A percentile compares a stretch with the other conserved stretches of the same genome.
Evolutionary conservation across 2,888 invertebrate genomes (phyloP).

Genomic region (Emesis russula): DNA sequence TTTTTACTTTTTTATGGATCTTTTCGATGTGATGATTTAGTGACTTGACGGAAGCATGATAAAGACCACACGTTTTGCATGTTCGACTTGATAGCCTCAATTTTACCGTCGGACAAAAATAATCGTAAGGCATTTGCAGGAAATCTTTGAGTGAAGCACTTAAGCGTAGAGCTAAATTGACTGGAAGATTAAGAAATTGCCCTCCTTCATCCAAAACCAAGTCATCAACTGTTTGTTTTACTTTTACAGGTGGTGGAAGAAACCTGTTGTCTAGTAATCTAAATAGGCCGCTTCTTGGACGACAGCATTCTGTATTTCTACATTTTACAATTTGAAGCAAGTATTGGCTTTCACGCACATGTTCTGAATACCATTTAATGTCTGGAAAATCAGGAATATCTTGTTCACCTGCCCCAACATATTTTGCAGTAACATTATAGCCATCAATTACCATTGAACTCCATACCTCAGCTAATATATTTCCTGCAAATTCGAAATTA

Average conservation of each 20-base stretch:
- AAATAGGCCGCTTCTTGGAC: slow-evolving; percentile 71
- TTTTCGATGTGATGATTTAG: slow-evolving; percentile 88
- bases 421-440: slow-evolving; percentile 27
- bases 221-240: slow-evolving; percentile 76
- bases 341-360: slow-evolving; percentile 83
- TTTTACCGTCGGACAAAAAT: slow-evolving; percentile 84
- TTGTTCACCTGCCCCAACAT: slow-evolving; percentile 34
- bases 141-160: slow-evolving; percentile 81
- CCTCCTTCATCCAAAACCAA: slow-evolving; percentile 78
- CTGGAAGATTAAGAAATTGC: slow-evolving; percentile 83
- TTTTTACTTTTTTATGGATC: slow-evolving; percentile 85
- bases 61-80: slow-evolving; percentile 87
- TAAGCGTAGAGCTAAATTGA: slow-evolving; percentile 86
- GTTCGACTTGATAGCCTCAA: slow-evolving; percentile 87
- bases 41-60: slow-evolving; percentile 87
- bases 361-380: slow-evolving; percentile 66
- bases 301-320: slow-evolving; percentile 82
- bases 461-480: slow-evolving; percentile 36
- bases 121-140: slow-evolving; percentile 84
- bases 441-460: slow-evolving; percentile 26
- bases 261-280: slow-evolving; percentile 68
- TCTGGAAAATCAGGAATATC: slow-evolving; percentile 60
- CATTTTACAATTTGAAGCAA: slow-evolving; percentile 64
- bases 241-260: slow-evolving; percentile 73
- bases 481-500: slow-evolving; percentile 42